These are phyloP conservation scores for Carcharodon carcharias DNA, from an alignment of 2,797 vertebrate species.

Conservation along the genomic window DNA sequence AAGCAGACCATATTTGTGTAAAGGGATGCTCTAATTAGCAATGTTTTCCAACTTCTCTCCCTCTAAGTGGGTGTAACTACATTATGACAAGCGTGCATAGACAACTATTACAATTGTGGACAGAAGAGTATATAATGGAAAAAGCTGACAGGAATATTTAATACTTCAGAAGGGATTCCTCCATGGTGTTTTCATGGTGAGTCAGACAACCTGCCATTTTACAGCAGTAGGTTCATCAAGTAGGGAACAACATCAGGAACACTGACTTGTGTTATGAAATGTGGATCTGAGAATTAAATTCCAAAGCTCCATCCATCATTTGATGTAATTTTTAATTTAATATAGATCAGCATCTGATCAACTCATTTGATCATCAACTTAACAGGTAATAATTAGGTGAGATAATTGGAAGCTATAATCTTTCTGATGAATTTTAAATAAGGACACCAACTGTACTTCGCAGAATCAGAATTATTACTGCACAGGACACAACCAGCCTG, in stretches of 20 bases:
- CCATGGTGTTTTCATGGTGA: not conserved
- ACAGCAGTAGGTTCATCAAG: not conserved
- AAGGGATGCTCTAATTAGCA: not conserved
- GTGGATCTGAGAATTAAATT: too few relatives aligned
- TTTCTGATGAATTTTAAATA: too few relatives aligned
- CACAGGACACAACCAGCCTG: not conserved
- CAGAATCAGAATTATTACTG: not conserved
- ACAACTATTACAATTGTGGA: not conserved
- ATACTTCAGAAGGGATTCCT: not conserved
- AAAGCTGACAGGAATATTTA: not conserved
- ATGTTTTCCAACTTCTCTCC: not conserved
- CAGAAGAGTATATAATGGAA: not conserved
- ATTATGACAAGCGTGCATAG: not conserved
- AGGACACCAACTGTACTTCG: not conserved
- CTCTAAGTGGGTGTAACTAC: not conserved
- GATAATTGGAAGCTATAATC: not conserved
- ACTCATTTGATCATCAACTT: not conserved
- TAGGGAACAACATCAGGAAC: not conserved
- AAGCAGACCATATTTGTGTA: not conserved
- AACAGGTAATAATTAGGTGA: not conserved
- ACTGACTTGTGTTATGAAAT: not conserved
- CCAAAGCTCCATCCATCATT: too few relatives aligned
- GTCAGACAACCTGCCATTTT: not conserved
- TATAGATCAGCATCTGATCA: too few relatives aligned
- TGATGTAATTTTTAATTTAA: too few relatives aligned